These are phyloP conservation scores for Cirrhinus mrigala DNA, from an alignment of 2,797 vertebrate genomes.

Conservation along the genomic window DNA sequence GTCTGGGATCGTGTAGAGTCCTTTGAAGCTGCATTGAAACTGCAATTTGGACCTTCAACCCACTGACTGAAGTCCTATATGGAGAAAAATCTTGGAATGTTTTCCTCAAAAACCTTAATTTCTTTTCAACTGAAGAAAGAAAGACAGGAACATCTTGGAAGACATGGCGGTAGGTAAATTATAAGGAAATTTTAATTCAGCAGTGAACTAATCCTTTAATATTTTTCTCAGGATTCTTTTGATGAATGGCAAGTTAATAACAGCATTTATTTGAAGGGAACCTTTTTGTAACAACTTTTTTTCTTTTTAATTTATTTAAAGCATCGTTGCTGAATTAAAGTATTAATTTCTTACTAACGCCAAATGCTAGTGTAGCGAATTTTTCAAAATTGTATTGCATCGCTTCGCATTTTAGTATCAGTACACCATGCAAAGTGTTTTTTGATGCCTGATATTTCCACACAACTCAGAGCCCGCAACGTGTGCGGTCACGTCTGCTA, in stretches of 20 bases:
- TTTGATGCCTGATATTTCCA: not conserved
- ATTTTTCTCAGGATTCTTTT: not conserved
- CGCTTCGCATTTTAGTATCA: not conserved
- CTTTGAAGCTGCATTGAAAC: too few species aligned
- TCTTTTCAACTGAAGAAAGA: too few species aligned
- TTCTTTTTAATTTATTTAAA: not conserved
- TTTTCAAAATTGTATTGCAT: not conserved
- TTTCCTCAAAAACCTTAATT: too few species aligned
- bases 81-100: too few species aligned
- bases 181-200: not conserved
- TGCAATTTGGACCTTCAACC: too few species aligned
- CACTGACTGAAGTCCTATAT: too few species aligned
- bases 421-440: not conserved
- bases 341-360: not conserved
- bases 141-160: too few species aligned
- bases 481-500: slow-evolving; percentile 27
- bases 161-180: too few species aligned
- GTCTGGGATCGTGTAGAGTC: too few species aligned
- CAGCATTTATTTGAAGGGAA: not conserved
- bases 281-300: not conserved
- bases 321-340: not conserved
- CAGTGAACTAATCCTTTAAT: not conserved
- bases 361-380: not conserved
- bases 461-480: not conserved
- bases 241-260: not conserved